Conservation (phyloP, 1,140 invertebrate species). For the Tribolium castaneum region DNA sequence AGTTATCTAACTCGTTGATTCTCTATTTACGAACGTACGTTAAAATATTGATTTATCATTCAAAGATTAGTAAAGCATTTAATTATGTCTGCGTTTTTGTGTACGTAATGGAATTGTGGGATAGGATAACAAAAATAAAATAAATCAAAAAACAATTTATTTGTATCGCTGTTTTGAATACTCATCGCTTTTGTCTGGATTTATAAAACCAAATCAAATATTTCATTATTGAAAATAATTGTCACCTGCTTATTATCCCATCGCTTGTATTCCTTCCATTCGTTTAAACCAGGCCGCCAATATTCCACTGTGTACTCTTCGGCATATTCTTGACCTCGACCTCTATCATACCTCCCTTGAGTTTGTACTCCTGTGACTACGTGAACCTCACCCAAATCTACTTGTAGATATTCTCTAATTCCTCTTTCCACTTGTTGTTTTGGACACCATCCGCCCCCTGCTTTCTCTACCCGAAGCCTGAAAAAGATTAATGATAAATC, state of each 20-base stretch:
- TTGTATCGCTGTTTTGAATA: no score
- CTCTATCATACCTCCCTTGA: conserved; percentile 84
- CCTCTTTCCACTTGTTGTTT: conserved; percentile 75
- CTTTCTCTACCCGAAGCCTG: conserved; percentile 78
- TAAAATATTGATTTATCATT: conserved; percentile 6
- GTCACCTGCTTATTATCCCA: conserved; percentile 73
- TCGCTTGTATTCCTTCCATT: conserved; percentile 75
- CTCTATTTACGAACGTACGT: not conserved
- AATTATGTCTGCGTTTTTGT: not conserved
- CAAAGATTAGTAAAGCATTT: not conserved
- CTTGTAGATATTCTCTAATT: conserved; percentile 80
- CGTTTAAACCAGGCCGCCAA: conserved; percentile 71
- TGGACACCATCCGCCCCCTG: conserved; percentile 89
- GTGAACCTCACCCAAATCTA: conserved; percentile 75
- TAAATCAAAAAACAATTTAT: not conserved
- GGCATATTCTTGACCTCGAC: conserved; percentile 81
- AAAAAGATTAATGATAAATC: conserved; percentile 54
- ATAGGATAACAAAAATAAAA: not conserved
- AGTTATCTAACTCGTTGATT: not conserved
- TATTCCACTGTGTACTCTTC: conserved; percentile 83
- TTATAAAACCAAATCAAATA: not conserved
- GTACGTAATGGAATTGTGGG: not conserved
- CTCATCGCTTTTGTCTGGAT: not conserved
- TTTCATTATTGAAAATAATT: not conserved
- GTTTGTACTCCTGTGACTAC: conserved; percentile 80